phyloP scores from a whole-genome alignment of 2,888 invertebrate species.

The Macropis europaea region DNA sequence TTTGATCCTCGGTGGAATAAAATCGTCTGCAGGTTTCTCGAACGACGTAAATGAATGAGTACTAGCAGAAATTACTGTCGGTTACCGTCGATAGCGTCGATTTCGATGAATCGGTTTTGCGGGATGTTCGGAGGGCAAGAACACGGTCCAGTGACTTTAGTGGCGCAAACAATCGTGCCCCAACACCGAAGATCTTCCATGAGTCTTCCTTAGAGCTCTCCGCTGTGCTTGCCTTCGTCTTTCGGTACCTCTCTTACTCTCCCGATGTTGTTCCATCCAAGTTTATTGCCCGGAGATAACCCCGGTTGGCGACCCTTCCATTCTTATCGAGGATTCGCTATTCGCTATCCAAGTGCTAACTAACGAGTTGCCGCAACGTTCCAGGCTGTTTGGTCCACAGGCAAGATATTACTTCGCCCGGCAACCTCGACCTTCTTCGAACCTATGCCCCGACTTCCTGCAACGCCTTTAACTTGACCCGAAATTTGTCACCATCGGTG shows the following conservation, averaged over 20 bases:
- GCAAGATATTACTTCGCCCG: constrained; percentile 53
- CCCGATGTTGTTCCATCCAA: constrained; percentile 72
- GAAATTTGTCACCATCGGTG: not conserved
- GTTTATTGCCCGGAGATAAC: constrained; percentile 78
- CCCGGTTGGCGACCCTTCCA: constrained; percentile 68
- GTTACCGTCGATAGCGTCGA: constrained; percentile 46
- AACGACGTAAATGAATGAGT: no score
- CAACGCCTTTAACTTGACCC: constrained; percentile 10
- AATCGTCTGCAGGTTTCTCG: no score
- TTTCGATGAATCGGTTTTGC: constrained; percentile 60
- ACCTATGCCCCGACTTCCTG: not conserved
- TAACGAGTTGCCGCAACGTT: constrained; percentile 71
- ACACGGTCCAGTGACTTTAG: constrained; percentile 46
- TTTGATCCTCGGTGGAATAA: no score
- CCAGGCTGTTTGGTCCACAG: constrained; percentile 61
- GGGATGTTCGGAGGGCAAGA: constrained; percentile 32
- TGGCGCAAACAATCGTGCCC: constrained; percentile 57
- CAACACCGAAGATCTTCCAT: constrained; percentile 49
- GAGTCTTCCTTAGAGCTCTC: constrained; percentile 47
- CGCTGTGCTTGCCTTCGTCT: constrained; percentile 2
- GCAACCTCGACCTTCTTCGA: constrained; percentile 52
- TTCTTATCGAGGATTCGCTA: constrained; percentile 74
- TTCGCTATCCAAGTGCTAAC: constrained; percentile 71
- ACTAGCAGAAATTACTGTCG: constrained; percentile 34
- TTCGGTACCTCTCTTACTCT: constrained; percentile 31